These are phyloP conservation scores for Camponotus vicinus DNA, from an alignment of 1,140 invertebrate species.

Conservation along the genomic window DNA sequence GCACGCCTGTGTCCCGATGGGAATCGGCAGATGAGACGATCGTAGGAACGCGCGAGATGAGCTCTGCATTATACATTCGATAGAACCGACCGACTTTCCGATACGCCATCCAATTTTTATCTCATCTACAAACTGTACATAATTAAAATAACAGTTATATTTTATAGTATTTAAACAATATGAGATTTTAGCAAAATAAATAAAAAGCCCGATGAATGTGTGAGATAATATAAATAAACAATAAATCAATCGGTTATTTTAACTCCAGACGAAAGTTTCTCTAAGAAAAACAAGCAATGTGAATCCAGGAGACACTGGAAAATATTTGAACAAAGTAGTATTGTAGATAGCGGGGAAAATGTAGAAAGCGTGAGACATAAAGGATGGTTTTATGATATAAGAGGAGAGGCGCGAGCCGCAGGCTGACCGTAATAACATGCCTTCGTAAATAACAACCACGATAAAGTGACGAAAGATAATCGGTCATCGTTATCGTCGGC, in stretches of 20 bases:
- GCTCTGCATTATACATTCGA: background rate
- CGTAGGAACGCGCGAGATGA: background rate
- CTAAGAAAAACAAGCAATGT: background rate
- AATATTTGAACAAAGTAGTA: background rate
- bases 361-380: background rate
- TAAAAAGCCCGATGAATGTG: background rate
- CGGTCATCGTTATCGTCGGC: slow-evolving; percentile 71
- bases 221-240: background rate
- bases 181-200: background rate
- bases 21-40: background rate
- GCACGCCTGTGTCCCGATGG: background rate
- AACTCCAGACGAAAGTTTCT: background rate
- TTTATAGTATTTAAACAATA: background rate
- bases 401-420: background rate
- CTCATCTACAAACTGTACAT: slow-evolving; percentile 26
- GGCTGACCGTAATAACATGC: slow-evolving; percentile 6
- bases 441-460: slow-evolving; percentile 70
- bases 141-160: slow-evolving; percentile 3
- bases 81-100: background rate
- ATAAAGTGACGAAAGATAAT: slow-evolving; percentile 76
- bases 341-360: background rate
- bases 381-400: background rate
- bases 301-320: background rate
- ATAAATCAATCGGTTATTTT: background rate
- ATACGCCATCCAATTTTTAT: background rate